Evolutionary conservation across 2,797 vertebrate species (phyloP).

Genomic region (Manis javanica): DNA sequence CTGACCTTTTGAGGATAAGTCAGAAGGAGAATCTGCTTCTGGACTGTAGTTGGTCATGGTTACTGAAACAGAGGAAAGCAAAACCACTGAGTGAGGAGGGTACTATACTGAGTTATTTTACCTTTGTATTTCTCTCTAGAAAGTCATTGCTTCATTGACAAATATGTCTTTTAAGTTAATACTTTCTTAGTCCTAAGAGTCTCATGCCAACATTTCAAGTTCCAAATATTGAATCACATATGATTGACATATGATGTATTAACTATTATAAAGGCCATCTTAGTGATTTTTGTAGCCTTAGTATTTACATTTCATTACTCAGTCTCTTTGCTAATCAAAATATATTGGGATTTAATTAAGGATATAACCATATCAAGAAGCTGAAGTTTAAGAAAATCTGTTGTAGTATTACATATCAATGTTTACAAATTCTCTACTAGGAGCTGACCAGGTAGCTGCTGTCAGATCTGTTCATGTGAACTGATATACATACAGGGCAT

Average conservation of each 20-base stretch:
- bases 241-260: neutral
- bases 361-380: neutral
- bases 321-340: neutral
- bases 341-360: conserved; percentile 50
- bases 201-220: neutral
- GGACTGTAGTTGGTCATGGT: neutral
- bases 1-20: neutral
- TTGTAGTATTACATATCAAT: neutral
- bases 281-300: neutral
- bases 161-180: neutral
- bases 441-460: neutral
- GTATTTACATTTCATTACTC: conserved; percentile 33
- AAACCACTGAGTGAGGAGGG: neutral
- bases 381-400: neutral
- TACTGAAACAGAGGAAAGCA: neutral
- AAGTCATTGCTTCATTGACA: neutral
- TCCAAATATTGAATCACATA: neutral
- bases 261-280: neutral
- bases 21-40: neutral
- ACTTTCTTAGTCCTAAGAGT: neutral
- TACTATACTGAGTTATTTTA: neutral
- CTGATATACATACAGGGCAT: neutral
- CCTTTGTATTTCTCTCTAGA: neutral
- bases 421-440: neutral
- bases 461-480: neutral